A percentile compares a stretch with the other conserved stretches of the same genome.
Evolutionary conservation across 1,140 invertebrate species (phyloP).

Genomic region (Subanguina moxae): DNA sequence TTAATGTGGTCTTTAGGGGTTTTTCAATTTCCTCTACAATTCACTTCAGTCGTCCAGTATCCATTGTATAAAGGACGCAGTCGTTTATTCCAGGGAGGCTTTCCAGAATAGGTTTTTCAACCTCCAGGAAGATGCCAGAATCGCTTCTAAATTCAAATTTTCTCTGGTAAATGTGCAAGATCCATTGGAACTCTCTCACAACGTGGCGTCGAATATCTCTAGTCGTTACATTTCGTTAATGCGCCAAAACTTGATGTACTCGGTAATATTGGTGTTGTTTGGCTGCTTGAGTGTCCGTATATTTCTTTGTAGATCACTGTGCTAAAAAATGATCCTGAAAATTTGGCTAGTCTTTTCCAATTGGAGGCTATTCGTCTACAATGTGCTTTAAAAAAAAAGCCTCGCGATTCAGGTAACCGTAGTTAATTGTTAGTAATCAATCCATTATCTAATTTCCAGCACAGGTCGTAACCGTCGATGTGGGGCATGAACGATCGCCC

Average conservation of each 20-base stretch:
- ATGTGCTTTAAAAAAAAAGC: neutral
- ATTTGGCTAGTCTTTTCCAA: neutral
- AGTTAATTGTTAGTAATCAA: neutral
- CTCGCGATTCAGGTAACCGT: neutral
- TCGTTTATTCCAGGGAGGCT: slow-evolving; percentile 23
- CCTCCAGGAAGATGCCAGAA: slow-evolving; percentile 14
- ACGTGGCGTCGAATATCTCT: slow-evolving; percentile 33
- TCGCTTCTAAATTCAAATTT: slow-evolving; percentile 33
- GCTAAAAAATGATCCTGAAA: neutral
- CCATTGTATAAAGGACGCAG: slow-evolving; percentile 15
- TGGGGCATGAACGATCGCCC: neutral
- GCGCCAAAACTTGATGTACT: slow-evolving; percentile 26
- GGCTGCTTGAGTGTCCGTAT: too few species aligned
- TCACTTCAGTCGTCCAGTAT: slow-evolving; percentile 19
- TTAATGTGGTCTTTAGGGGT: slow-evolving; percentile 30
- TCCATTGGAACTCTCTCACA: slow-evolving; percentile 40
- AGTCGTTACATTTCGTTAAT: slow-evolving; percentile 15
- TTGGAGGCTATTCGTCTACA: neutral
- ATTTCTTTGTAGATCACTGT: neutral
- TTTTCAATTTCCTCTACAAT: slow-evolving; percentile 30
- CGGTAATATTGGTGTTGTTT: neutral
- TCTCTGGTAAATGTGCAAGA: slow-evolving; percentile 40
- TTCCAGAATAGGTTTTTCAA: slow-evolving; percentile 6
- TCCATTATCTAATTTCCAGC: neutral
- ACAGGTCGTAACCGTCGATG: neutral